Conservation (phyloP, 2,888 invertebrate genomes). For the Eremobia ochroleuca region DNA sequence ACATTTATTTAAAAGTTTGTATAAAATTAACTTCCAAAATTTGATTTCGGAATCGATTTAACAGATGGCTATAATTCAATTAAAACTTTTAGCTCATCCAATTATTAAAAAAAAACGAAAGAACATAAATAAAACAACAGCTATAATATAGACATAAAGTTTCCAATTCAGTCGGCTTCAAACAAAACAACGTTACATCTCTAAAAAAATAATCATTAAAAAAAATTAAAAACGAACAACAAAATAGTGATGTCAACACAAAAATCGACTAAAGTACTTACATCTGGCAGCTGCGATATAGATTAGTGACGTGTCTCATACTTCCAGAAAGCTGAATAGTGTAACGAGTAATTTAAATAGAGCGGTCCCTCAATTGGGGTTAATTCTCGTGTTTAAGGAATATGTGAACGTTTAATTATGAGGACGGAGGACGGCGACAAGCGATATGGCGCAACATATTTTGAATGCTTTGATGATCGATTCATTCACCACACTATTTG, state of each 20-base stretch:
- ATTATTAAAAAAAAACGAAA: neutral
- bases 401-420: slow-evolving; percentile 88
- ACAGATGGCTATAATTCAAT: slow-evolving; percentile 44
- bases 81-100: slow-evolving; percentile 11
- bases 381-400: slow-evolving; percentile 91
- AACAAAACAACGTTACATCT: neutral
- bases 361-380: slow-evolving; percentile 91
- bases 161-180: neutral
- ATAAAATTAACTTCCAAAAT: slow-evolving; percentile 41
- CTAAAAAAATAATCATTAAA: neutral
- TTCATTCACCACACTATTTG: slow-evolving; percentile 41
- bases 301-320: slow-evolving; percentile 88
- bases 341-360: slow-evolving; percentile 90
- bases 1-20: slow-evolving; percentile 38
- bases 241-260: slow-evolving; percentile 51
- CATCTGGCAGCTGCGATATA: slow-evolving; percentile 77
- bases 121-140: slow-evolving; percentile 1
- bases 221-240: slow-evolving; percentile 24
- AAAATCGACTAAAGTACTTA: slow-evolving; percentile 55
- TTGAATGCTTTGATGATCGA: slow-evolving; percentile 67
- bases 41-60: slow-evolving; percentile 46
- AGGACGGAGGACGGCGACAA: slow-evolving; percentile 74
- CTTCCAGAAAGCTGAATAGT: slow-evolving; percentile 90
- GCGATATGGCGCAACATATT: slow-evolving; percentile 74
- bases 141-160: neutral